Evolutionary conservation across 2,888 invertebrate species (phyloP).

Genomic region (Phortica magna): DNA sequence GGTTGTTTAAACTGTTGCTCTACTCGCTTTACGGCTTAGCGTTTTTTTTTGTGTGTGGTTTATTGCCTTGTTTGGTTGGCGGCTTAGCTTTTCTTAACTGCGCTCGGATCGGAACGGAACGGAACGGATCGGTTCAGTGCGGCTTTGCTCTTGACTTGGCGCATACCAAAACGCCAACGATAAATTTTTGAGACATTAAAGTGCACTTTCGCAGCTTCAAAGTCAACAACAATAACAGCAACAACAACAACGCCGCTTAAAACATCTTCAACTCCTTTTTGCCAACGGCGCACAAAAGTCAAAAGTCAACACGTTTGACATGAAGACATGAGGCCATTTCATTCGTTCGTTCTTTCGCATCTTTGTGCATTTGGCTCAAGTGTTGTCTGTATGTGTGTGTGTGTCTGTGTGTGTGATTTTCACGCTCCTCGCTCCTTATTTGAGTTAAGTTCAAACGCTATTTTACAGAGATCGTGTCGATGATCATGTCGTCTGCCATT

Average conservation of each 20-base stretch:
- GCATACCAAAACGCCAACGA: slow-evolving; percentile 69
- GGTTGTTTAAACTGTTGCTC: background rate
- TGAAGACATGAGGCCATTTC: slow-evolving; percentile 69
- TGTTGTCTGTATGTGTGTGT: background rate
- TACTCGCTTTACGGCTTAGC: background rate
- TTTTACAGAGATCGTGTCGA: slow-evolving; percentile 70
- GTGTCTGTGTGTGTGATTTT: background rate
- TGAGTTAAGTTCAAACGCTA: slow-evolving; percentile 58
- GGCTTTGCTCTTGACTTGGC: slow-evolving; percentile 25
- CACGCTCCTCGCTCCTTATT: background rate
- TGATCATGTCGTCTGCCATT: slow-evolving; percentile 49
- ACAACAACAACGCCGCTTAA: slow-evolving; percentile 15
- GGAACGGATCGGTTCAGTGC: background rate
- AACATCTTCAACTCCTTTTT: background rate
- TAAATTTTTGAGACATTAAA: slow-evolving; percentile 72
- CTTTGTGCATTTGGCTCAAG: background rate
- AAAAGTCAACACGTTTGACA: slow-evolving; percentile 73
- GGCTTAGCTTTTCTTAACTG: background rate
- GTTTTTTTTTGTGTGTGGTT: slow-evolving; percentile 46
- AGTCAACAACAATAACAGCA: slow-evolving; percentile 20
- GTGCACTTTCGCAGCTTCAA: slow-evolving; percentile 61
- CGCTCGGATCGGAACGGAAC: background rate
- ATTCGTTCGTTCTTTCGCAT: slow-evolving; percentile 10
- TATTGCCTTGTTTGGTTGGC: slow-evolving; percentile 64
- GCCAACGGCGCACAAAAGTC: slow-evolving; percentile 54